These are phyloP conservation scores for Brachionus asplanchnoidis DNA, from an alignment of 1,140 invertebrate genomes.

Conservation along the genomic window DNA sequence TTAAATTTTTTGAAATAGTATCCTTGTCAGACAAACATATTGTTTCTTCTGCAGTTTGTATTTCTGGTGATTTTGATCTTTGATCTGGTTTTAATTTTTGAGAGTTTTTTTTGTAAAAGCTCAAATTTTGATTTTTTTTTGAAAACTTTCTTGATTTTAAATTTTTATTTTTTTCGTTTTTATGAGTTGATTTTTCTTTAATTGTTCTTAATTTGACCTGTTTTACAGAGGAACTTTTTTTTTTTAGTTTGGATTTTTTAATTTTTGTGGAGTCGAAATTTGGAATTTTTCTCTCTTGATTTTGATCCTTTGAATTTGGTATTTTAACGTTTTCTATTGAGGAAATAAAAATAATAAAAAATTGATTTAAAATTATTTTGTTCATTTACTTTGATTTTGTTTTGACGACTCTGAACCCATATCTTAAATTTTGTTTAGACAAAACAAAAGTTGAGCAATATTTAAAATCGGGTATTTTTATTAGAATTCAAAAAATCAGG, in stretches of 20 bases:
- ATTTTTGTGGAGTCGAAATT: not conserved
- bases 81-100: not conserved
- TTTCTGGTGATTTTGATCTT: not conserved
- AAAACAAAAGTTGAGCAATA: not conserved
- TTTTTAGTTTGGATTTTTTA: not conserved
- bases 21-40: not conserved
- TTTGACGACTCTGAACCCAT: not conserved
- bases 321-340: not conserved
- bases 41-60: not conserved
- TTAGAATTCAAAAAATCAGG: not conserved
- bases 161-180: not conserved
- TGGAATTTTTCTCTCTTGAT: not conserved
- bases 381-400: not conserved
- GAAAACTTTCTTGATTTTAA: not conserved
- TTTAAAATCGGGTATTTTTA: not conserved
- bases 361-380: not conserved
- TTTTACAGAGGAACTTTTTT: not conserved
- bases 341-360: not conserved
- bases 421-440: not conserved
- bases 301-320: not conserved
- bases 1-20: not conserved
- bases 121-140: not conserved
- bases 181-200: not conserved
- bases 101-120: not conserved
- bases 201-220: not conserved